Conservation (phyloP, 2,888 invertebrate genomes). For the Acanthosepion lycidas region DNA sequence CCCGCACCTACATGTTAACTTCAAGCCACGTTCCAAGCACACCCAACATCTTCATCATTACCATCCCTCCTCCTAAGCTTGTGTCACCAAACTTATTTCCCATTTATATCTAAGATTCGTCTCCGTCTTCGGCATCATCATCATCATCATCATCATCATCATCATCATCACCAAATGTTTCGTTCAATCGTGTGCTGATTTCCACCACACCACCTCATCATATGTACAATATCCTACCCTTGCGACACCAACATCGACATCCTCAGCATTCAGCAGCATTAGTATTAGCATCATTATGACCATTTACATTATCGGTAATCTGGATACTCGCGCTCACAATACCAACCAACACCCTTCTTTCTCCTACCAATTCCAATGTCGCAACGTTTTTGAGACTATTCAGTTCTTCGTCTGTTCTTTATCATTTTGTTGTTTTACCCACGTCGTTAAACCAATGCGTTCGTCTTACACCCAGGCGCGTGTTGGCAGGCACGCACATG, state of each 20-base stretch:
- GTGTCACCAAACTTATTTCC: constrained; percentile 9
- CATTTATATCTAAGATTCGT: not conserved
- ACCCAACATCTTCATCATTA: not conserved
- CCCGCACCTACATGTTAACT: not conserved
- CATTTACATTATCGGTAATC: not conserved
- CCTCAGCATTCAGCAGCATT: not conserved
- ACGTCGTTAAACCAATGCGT: not conserved
- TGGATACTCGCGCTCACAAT: not conserved
- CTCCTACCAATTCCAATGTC: not conserved
- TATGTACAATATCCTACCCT: not conserved
- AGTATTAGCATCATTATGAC: not conserved
- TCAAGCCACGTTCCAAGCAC: not conserved
- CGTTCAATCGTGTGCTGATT: not conserved
- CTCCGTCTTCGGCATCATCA: not conserved
- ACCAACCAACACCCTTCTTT: not conserved
- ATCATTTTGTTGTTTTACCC: not conserved
- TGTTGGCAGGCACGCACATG: not conserved
- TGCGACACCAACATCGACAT: not conserved
- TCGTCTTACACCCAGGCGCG: not conserved
- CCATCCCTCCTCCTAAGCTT: not conserved
- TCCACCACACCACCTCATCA: not conserved
- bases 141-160: not conserved
- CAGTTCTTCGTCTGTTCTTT: not conserved
- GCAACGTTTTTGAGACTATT: not conserved
- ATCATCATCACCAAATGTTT: not conserved